phyloP scores from a whole-genome alignment of 2,797 vertebrate species.

The Xiphophorus birchmanni region DNA sequence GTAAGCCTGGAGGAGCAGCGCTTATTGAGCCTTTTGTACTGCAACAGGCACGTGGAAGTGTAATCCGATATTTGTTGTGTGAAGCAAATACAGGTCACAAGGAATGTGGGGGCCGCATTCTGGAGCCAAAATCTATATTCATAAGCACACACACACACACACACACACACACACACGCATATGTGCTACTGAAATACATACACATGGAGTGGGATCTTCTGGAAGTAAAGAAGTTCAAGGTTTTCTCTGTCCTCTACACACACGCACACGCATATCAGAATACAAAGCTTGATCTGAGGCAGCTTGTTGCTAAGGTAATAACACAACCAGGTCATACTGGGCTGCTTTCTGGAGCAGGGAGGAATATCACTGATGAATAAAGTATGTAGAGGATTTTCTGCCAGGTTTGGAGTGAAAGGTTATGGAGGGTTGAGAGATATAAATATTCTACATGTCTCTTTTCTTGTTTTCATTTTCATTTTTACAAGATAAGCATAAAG shows the following conservation, averaged over 20 bases:
- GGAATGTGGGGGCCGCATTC: neutral
- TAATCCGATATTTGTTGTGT: slow-evolving; percentile 57
- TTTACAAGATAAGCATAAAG: neutral
- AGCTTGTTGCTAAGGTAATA: slow-evolving; percentile 65
- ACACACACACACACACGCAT: neutral
- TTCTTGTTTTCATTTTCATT: slow-evolving; percentile 10
- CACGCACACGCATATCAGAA: neutral
- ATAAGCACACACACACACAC: neutral
- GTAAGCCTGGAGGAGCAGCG: slow-evolving; percentile 49
- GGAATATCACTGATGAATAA: slow-evolving; percentile 25
- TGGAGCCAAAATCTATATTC: slow-evolving; percentile 39
- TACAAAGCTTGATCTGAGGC: slow-evolving; percentile 30
- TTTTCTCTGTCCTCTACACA: slow-evolving; percentile 7
- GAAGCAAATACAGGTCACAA: slow-evolving; percentile 32
- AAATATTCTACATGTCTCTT: slow-evolving; percentile 5
- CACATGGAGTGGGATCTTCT: slow-evolving; percentile 5
- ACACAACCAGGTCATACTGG: slow-evolving; percentile 48
- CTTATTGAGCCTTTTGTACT: slow-evolving; percentile 48
- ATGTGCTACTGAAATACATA: neutral
- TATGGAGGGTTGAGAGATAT: neutral
- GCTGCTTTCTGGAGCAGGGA: slow-evolving; percentile 50
- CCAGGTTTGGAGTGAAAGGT: neutral
- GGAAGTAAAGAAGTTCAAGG: slow-evolving; percentile 3
- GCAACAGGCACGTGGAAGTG: slow-evolving; percentile 41
- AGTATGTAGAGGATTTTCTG: neutral